Evolutionary conservation across 2,888 invertebrate species (phyloP).

Genomic region (Drosophila prolongata): DNA sequence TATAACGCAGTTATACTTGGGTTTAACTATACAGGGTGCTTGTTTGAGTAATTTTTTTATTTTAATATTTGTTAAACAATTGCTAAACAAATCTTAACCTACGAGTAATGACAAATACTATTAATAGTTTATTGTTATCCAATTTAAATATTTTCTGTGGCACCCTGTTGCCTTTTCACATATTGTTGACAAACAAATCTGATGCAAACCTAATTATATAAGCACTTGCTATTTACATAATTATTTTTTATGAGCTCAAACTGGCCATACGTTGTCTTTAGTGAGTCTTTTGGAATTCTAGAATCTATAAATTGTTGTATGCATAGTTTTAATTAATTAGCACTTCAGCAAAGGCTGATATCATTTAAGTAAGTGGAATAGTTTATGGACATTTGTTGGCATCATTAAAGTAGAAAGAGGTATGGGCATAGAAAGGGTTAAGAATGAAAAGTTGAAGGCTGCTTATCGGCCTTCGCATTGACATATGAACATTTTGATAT

Average conservation of each 20-base stretch:
- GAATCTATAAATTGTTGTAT: background rate
- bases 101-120: too few relatives aligned
- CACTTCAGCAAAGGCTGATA: conserved; percentile 9
- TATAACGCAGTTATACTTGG: conserved; percentile 22
- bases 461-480: conserved; percentile 44
- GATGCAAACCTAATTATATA: conserved; percentile 18
- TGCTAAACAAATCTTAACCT: too few relatives aligned
- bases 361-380: conserved; percentile 2
- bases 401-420: background rate
- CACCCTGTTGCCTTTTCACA: conserved; percentile 8
- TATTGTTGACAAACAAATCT: conserved; percentile 10
- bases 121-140: too few relatives aligned
- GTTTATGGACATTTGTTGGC: conserved; percentile 3
- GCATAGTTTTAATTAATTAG: conserved; percentile 12
- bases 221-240: conserved; percentile 40
- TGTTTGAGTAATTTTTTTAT: too few relatives aligned
- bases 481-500: conserved; percentile 23
- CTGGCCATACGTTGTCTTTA: conserved; percentile 4
- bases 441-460: conserved; percentile 3
- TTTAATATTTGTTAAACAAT: too few relatives aligned
- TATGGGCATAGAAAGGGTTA: background rate
- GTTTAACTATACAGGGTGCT: conserved; percentile 25
- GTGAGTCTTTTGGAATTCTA: conserved; percentile 9
- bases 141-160: background rate
- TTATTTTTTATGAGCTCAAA: conserved; percentile 34